Base-by-base conservation (phyloP, 53 echinoderm and acorn worm species). In the Temnopleurus reevesii region DNA sequence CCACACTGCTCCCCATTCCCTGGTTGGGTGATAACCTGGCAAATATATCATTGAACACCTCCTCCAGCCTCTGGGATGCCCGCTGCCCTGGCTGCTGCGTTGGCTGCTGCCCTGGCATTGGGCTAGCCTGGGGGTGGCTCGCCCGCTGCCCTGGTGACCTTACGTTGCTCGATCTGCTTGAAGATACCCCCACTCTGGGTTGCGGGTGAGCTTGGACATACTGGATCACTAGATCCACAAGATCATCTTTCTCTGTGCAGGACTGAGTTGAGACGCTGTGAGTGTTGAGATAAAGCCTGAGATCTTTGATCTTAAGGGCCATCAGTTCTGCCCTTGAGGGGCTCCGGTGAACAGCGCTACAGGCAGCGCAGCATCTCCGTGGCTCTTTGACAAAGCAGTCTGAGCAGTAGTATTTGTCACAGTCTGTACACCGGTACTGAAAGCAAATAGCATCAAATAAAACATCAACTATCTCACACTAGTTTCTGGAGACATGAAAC, bases 341-440 rank as follows among this genome's bases (percentile, higher is more conserved):
- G 23, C 92, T 81, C 46, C 41, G 90, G 55, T 53, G 86, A 46
- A 99, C 91, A 35, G 93, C 76, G 45, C 92, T 86, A 81, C 96
- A 99, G 63, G 86, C 91, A 59, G 77, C 86, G 36, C 92, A 94
- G 91, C 93, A 94, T 64, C 84, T 90, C 43, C 90, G 92, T 12
- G 92, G 92, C 45, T 93, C 94, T 43, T 96, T 99, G 77, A 83
- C 59, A 55, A 93, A 94, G 91, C 99, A 99, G 81, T 94, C 92
- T 45, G 91, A 46, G 76, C 99, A 99, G 89, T 93, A 99, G 63
- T 93, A 91, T 91, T 93, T 96, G 59, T 90, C 81, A 77, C 99
- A 99, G 86, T 99, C 99, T 61, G 86, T 65, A 76, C 99, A 99
- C n/a, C 91, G 91, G 54, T 93, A 85, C 99, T 99, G 54, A 0